These are phyloP conservation scores for Hirudo medicinalis DNA, from an alignment of 1,140 invertebrate genomes.

Conservation along the genomic window DNA sequence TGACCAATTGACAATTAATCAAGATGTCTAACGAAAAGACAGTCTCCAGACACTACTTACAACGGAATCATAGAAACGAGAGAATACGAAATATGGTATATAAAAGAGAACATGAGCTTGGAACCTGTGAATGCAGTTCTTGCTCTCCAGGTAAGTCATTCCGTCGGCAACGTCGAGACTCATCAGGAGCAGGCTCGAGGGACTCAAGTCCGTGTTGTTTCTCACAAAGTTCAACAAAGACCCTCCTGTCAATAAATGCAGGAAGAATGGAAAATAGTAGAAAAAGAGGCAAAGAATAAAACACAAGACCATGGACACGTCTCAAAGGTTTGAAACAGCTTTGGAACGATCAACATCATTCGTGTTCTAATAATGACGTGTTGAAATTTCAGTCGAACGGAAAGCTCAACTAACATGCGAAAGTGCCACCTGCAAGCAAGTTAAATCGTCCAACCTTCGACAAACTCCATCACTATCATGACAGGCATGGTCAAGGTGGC, in stretches of 20 bases:
- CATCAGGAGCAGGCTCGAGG: constrained; percentile 68
- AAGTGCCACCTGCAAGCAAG: not conserved
- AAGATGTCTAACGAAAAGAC: not conserved
- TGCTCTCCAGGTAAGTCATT: constrained; percentile 88
- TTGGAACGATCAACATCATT: not conserved
- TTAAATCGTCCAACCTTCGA: constrained; percentile 53
- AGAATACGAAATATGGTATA: no score
- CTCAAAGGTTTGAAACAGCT: not conserved
- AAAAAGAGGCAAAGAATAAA: not conserved
- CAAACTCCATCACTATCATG: constrained; percentile 97
- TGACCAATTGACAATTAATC: not conserved
- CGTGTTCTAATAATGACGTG: not conserved
- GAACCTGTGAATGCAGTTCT: constrained; percentile 78
- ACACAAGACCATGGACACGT: not conserved
- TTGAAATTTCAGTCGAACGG: not conserved
- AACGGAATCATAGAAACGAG: not conserved
- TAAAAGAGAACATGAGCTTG: constrained; percentile 15
- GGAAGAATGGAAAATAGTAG: constrained; percentile 17
- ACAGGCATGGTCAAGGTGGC: constrained; percentile 94
- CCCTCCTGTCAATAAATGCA: constrained; percentile 52
- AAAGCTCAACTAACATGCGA: not conserved
- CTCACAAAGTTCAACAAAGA: constrained; percentile 73
- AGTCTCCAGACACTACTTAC: no score
- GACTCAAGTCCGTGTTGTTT: constrained; percentile 46
- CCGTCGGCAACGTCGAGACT: constrained; percentile 82